Conservation (phyloP, 2,888 invertebrate genomes). For the Palloptera scutellata region DNA sequence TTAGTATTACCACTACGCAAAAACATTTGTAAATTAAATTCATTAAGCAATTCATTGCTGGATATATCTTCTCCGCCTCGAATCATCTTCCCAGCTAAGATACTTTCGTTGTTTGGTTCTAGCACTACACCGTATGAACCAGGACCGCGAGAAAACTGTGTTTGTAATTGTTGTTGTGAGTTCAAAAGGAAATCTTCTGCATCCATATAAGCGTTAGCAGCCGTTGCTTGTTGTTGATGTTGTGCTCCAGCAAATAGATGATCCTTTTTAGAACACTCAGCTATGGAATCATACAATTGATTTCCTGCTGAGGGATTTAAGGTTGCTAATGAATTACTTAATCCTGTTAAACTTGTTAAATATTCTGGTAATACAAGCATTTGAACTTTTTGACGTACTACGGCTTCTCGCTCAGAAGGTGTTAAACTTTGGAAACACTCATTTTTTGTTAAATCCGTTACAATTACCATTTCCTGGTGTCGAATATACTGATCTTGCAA, state of each 20-base stretch:
- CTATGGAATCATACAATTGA: constrained; percentile 54
- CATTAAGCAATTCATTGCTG: constrained; percentile 51
- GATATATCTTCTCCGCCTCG: constrained; percentile 34
- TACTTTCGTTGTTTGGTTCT: constrained; percentile 6
- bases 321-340: constrained; percentile 54
- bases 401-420: constrained; percentile 53
- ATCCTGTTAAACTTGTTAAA: constrained; percentile 53
- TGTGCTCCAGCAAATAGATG: constrained; percentile 39
- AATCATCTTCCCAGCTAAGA: constrained; percentile 2
- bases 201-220: constrained; percentile 42
- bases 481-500: constrained; percentile 59
- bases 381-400: constrained; percentile 57
- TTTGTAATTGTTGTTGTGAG: constrained; percentile 25
- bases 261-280: constrained; percentile 52
- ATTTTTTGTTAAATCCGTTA: constrained; percentile 53
- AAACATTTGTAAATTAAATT: constrained; percentile 55
- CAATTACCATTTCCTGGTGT: constrained; percentile 57
- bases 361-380: constrained; percentile 57
- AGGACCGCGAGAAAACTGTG: constrained; percentile 20
- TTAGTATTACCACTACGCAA: constrained; percentile 41
- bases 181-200: constrained; percentile 51
- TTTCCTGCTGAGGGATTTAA: constrained; percentile 54
- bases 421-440: constrained; percentile 57
- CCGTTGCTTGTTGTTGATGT: constrained; percentile 34
- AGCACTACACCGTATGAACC: constrained; percentile 15